These are phyloP conservation scores for Podiceps cristatus DNA, from an alignment of 2,113 vertebrate species.

Conservation along the genomic window DNA sequence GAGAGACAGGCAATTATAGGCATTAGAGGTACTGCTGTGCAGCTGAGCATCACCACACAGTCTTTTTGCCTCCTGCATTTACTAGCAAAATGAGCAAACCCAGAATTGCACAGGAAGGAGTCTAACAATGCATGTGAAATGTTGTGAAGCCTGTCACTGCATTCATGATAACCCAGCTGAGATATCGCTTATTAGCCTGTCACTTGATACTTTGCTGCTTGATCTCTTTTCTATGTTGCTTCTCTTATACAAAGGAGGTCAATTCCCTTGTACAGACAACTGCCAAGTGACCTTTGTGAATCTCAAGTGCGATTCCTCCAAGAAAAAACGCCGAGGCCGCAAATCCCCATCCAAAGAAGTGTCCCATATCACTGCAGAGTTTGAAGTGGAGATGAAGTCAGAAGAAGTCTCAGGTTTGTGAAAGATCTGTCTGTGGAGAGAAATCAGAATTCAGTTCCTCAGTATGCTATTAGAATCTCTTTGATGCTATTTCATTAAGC, in stretches of 20 bases:
- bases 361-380: conserved; percentile 92
- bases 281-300: conserved; percentile 93
- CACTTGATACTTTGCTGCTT: neutral
- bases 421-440: neutral
- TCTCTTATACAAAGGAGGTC: conserved; percentile 65
- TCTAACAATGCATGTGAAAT: neutral
- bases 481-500: neutral
- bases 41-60: neutral
- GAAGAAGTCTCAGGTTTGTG: conserved; percentile 90
- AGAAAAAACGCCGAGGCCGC: conserved; percentile 90
- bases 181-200: neutral
- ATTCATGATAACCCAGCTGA: neutral
- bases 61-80: neutral
- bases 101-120: neutral
- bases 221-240: conserved; percentile 1
- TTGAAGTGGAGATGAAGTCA: conserved; percentile 91
- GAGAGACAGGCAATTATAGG: neutral
- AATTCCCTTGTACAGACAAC: conserved; percentile 87
- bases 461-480: neutral
- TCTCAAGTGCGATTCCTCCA: conserved; percentile 95
- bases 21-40: neutral
- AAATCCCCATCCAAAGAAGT: conserved; percentile 94
- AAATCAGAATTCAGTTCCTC: neutral
- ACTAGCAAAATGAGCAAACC: neutral
- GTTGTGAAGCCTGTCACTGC: neutral